Percentiles rank a stretch among this genome's conserved stretches.
Conservation (phyloP, 2,797 vertebrate genomes). For the Mus caroli region DNA sequence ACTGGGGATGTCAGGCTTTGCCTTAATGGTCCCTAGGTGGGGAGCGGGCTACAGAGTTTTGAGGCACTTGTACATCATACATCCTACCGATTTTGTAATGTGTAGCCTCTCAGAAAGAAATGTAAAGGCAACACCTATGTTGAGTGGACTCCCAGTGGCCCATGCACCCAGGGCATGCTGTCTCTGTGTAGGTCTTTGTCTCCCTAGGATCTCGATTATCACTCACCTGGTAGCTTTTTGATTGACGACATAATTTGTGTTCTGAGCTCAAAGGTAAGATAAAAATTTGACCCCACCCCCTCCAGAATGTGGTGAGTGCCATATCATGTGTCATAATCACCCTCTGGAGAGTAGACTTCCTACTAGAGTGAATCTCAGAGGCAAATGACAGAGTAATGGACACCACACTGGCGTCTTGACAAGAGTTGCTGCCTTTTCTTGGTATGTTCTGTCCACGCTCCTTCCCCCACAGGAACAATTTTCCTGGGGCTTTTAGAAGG, state of each 20-base stretch:
- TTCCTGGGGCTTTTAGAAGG: background rate
- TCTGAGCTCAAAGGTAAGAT: background rate
- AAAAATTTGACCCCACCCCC: too few relatives aligned
- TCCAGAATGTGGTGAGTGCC: background rate
- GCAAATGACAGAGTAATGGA: background rate
- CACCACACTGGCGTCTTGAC: background rate
- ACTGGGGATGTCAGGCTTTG: background rate
- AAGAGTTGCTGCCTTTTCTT: background rate
- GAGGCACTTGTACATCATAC: background rate
- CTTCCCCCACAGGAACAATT: background rate
- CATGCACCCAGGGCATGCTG: too few relatives aligned
- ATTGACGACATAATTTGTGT: background rate
- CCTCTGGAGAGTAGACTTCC: background rate
- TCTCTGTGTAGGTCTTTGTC: background rate
- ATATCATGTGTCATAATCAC: background rate
- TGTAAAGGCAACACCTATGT: background rate
- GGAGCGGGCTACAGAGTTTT: rapidly evolving
- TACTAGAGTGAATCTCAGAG: background rate
- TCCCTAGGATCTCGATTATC: background rate
- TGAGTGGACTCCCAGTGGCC: too few relatives aligned
- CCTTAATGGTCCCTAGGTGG: background rate
- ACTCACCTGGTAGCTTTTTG: background rate
- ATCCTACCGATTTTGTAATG: background rate
- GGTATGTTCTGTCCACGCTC: background rate
- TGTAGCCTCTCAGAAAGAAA: background rate